These are phyloP conservation scores for Chymomyza procnemis DNA, from an alignment of 2,888 invertebrate genomes.

Conservation along the genomic window DNA sequence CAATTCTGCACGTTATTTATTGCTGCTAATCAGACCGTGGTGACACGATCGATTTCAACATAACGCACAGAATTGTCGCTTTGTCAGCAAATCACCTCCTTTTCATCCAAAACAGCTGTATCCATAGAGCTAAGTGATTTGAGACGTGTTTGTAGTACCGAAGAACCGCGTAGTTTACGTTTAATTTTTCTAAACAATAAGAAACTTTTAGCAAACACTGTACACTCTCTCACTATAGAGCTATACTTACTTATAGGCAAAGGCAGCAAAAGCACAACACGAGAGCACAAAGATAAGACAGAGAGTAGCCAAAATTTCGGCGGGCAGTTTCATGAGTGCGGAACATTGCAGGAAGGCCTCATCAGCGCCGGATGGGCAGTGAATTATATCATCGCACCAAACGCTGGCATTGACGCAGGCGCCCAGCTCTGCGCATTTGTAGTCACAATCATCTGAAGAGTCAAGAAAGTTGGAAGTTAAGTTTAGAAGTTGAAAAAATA, in stretches of 20 bases:
- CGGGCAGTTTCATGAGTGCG: constrained; percentile 86
- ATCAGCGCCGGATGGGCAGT: constrained; percentile 90
- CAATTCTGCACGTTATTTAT: constrained; percentile 77
- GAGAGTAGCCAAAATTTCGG: constrained; percentile 83
- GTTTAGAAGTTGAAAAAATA: background rate
- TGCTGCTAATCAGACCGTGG: constrained; percentile 87
- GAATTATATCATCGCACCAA: constrained; percentile 88
- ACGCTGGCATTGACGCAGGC: constrained; percentile 88
- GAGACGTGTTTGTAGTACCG: constrained; percentile 88
- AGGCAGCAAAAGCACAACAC: constrained; percentile 79
- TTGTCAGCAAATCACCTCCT: constrained; percentile 96
- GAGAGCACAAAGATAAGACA: constrained; percentile 79
- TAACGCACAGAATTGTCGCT: constrained; percentile 96
- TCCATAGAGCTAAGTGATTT: constrained; percentile 87
- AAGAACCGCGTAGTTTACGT: constrained; percentile 84
- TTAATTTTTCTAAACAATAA: constrained; percentile 78
- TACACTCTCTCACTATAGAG: background rate
- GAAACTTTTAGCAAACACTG: background rate
- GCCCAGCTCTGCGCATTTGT: constrained; percentile 87
- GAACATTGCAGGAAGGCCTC: constrained; percentile 90
- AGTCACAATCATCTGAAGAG: constrained; percentile 84
- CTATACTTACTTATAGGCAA: constrained; percentile 80
- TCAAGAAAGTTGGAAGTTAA: background rate
- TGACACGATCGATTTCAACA: constrained; percentile 93
- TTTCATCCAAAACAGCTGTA: constrained; percentile 90